These are phyloP conservation scores for Fregata magnificens DNA, from an alignment of 2,113 vertebrate species.

Conservation along the genomic window DNA sequence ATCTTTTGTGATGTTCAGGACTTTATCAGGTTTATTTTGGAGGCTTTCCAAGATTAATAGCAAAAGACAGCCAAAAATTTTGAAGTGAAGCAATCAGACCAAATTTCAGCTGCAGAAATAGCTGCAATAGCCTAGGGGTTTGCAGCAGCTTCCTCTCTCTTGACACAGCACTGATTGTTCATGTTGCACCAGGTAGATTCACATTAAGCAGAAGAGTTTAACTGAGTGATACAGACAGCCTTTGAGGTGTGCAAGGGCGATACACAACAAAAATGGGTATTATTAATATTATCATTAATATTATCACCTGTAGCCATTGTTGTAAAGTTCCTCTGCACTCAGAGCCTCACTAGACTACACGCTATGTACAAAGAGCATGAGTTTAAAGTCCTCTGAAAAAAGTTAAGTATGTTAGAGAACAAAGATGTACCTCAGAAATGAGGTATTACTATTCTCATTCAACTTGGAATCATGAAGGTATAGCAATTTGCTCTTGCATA, in stretches of 20 bases:
- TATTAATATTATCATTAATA: not conserved
- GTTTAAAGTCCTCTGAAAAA: not conserved
- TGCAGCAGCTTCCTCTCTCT: not conserved
- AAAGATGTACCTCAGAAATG: not conserved
- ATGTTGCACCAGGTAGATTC: not conserved
- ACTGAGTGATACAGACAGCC: not conserved
- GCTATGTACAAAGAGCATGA: not conserved
- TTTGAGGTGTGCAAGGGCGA: not conserved
- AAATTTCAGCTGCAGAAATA: not conserved
- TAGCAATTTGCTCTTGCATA: not conserved
- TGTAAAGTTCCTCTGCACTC: not conserved
- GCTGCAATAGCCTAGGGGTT: not conserved
- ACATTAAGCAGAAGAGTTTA: not conserved
- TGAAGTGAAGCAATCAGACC: not conserved
- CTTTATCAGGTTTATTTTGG: conserved; percentile 45
- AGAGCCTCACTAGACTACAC: not conserved
- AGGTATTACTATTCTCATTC: not conserved
- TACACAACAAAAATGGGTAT: not conserved
- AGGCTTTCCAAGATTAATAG: conserved; percentile 3
- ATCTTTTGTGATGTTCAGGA: conserved; percentile 24
- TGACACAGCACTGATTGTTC: not conserved
- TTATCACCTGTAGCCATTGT: not conserved
- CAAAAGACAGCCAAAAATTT: not conserved
- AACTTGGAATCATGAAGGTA: not conserved
- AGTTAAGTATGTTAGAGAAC: not conserved